Evolutionary conservation across 1,140 invertebrate genomes (phyloP).

Genomic region (Uloborus diversus): DNA sequence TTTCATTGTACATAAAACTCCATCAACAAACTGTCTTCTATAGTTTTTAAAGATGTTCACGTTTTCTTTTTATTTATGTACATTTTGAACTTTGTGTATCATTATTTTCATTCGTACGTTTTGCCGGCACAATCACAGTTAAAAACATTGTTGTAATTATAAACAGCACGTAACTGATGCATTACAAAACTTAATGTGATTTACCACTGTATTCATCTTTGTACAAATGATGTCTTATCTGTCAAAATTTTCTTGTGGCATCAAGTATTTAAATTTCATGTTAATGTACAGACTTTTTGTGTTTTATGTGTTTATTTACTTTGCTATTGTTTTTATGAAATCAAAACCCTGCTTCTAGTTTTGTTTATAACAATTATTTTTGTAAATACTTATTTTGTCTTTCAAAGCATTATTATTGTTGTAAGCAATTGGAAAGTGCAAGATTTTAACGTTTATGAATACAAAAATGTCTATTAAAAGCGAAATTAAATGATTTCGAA

Average conservation of each 20-base stretch:
- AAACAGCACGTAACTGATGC: neutral
- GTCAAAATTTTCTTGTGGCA: neutral
- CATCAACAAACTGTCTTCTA: neutral
- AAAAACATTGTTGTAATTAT: neutral
- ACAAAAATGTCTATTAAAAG: too few relatives aligned
- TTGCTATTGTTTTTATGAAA: neutral
- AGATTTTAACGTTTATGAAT: too few relatives aligned
- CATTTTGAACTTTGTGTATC: constrained; percentile 23
- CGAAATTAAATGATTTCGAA: too few relatives aligned
- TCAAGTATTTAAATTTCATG: neutral
- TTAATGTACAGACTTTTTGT: neutral
- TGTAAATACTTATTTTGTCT: too few relatives aligned
- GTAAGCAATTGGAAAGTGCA: too few relatives aligned
- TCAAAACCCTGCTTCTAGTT: neutral
- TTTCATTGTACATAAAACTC: constrained; percentile 35
- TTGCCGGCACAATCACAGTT: constrained; percentile 47
- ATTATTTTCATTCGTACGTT: constrained; percentile 11
- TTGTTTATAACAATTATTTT: too few relatives aligned
- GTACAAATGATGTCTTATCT: neutral
- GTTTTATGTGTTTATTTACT: neutral
- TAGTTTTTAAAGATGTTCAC: constrained; percentile 11
- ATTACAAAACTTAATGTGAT: neutral
- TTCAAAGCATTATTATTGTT: too few relatives aligned
- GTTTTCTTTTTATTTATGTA: constrained; percentile 28
- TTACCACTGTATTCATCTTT: neutral